A percentile compares a stretch with the other conserved stretches of the same genome.
These are phyloP conservation scores for Gambelia wislizenii DNA, from an alignment of 2,797 vertebrate genomes.

Conservation along the genomic window DNA sequence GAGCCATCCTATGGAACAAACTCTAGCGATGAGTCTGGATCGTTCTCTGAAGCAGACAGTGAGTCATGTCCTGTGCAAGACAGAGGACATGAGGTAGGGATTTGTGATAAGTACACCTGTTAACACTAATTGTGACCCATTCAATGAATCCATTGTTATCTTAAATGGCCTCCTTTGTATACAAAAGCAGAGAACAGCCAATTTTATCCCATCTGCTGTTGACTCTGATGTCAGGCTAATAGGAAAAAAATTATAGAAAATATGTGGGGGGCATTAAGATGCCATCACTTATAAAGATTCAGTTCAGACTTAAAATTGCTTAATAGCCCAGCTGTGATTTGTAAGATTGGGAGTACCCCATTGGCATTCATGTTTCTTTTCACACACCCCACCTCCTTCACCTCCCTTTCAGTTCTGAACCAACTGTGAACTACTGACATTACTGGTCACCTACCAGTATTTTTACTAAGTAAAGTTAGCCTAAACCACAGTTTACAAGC, in stretches of 20 bases:
- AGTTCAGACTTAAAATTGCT: background rate
- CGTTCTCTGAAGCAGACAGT: conserved; percentile 99
- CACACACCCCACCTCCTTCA: no score
- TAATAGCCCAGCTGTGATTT: background rate
- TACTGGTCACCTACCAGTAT: background rate
- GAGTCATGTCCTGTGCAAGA: conserved; percentile 97
- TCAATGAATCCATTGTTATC: conserved; percentile 58
- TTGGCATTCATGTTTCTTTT: background rate
- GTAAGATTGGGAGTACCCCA: background rate
- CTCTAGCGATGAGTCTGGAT: conserved; percentile 98
- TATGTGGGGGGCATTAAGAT: background rate
- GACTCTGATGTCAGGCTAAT: conserved; percentile 1
- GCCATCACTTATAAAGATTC: background rate
- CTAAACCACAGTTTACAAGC: background rate
- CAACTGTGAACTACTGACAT: no score
- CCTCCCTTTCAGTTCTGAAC: background rate
- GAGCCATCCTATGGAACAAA: conserved; percentile 99
- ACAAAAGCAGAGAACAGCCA: conserved; percentile 49
- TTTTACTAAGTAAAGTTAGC: background rate
- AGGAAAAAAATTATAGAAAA: background rate
- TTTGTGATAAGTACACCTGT: conserved; percentile 74
- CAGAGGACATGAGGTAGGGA: conserved; percentile 95
- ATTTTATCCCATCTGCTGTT: conserved; percentile 26
- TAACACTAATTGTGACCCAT: conserved; percentile 51
- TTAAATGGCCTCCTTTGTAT: conserved; percentile 48